A percentile compares a stretch with the other conserved stretches of the same genome.
These are phyloP conservation scores for Zootermopsis nevadensis DNA, from an alignment of 2,888 invertebrate genomes.

Conservation along the genomic window DNA sequence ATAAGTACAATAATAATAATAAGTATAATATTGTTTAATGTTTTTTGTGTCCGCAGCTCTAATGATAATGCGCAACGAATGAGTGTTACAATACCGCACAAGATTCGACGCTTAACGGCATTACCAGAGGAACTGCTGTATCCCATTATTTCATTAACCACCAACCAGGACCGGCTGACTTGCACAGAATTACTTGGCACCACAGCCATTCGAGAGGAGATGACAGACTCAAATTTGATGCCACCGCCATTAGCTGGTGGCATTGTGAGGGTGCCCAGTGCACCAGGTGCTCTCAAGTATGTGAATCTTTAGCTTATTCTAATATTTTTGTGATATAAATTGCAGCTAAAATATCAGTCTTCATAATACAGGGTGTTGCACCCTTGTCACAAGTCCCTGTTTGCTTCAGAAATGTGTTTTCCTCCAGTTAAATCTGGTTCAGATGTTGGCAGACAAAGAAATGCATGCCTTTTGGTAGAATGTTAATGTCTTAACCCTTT, in stretches of 20 bases:
- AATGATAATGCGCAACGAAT: constrained; percentile 54
- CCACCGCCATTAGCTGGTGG: constrained; percentile 50
- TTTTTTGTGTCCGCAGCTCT: constrained; percentile 28
- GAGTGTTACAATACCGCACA: constrained; percentile 60
- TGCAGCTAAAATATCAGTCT: too few relatives aligned
- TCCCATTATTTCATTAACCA: constrained; percentile 18
- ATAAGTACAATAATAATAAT: too few relatives aligned
- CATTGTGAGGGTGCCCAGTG: constrained; percentile 74
- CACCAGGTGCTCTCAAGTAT: constrained; percentile 81
- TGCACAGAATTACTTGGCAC: neutral
- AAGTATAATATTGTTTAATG: too few relatives aligned
- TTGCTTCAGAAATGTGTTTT: too few relatives aligned
- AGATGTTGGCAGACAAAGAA: too few relatives aligned
- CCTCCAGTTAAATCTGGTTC: too few relatives aligned
- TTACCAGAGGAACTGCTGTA: constrained; percentile 77
- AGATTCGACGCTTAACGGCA: constrained; percentile 74
- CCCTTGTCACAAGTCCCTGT: too few relatives aligned
- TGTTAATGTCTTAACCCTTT: too few relatives aligned
- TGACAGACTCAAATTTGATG: constrained; percentile 24
- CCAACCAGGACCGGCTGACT: neutral
- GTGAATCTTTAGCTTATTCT: neutral
- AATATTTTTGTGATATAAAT: too few relatives aligned
- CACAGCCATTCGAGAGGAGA: neutral
- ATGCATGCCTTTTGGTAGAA: too few relatives aligned
- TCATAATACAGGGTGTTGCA: too few relatives aligned